Conservation (phyloP, 1,140 invertebrate genomes). For the Eubasilissa regina region DNA sequence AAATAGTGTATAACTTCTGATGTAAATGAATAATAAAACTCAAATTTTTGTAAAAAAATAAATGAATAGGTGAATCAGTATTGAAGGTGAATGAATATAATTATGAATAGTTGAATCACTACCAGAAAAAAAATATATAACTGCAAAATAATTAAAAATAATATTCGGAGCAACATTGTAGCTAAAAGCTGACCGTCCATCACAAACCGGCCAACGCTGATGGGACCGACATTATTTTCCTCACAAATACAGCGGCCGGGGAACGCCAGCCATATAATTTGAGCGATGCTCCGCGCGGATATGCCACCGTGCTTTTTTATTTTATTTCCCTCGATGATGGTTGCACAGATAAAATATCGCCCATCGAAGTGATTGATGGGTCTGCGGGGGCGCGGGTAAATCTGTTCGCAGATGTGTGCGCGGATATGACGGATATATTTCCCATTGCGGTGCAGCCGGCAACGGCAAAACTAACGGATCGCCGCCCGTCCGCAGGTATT, state of each 20-base stretch:
- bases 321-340: slow-evolving; percentile 41
- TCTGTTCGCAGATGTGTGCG: slow-evolving; percentile 31
- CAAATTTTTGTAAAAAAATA: too few species aligned
- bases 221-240: slow-evolving; percentile 31
- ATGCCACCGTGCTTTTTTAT: slow-evolving; percentile 12
- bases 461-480: slow-evolving; percentile 20
- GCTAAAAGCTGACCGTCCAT: not conserved
- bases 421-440: slow-evolving; percentile 53
- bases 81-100: too few species aligned
- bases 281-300: slow-evolving; percentile 11
- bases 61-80: too few species aligned
- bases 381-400: slow-evolving; percentile 50
- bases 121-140: too few species aligned
- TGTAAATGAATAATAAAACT: too few species aligned
- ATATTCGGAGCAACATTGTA: too few species aligned
- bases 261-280: slow-evolving; percentile 10
- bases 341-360: slow-evolving; percentile 52
- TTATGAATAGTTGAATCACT: too few species aligned
- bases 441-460: slow-evolving; percentile 31
- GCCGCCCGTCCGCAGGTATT: not conserved
- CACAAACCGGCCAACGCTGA: slow-evolving; percentile 7
- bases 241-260: slow-evolving; percentile 16
- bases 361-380: slow-evolving; percentile 58
- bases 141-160: too few species aligned
- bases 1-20: too few species aligned